These are phyloP conservation scores for Nowickia ferox DNA, from an alignment of 2,888 invertebrate species.

Conservation along the genomic window DNA sequence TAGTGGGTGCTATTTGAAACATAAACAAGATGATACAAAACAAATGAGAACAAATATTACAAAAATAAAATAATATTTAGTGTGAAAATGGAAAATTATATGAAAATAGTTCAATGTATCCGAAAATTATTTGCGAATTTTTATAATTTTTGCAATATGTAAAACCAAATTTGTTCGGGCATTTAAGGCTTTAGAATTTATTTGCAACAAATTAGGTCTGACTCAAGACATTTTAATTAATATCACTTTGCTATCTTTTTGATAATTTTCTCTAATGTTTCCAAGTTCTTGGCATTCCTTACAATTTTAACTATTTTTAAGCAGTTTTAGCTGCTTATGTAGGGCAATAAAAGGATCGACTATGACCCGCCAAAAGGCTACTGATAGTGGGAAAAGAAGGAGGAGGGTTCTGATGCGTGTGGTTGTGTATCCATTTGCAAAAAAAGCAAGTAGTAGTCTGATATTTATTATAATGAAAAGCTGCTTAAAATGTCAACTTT, in stretches of 20 bases:
- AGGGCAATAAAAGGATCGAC: neutral
- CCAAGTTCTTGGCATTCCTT: neutral
- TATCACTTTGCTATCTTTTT: neutral
- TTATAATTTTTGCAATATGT: too few relatives aligned
- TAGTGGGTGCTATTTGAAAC: too few relatives aligned
- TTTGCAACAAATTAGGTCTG: too few relatives aligned
- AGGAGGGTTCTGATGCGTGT: neutral
- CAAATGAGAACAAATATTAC: too few relatives aligned
- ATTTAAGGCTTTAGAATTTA: too few relatives aligned
- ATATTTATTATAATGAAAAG: slow-evolving; percentile 79
- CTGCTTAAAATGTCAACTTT: slow-evolving; percentile 83
- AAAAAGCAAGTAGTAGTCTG: slow-evolving; percentile 45
- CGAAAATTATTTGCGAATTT: too few relatives aligned
- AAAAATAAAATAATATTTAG: too few relatives aligned
- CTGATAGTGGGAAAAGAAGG: neutral
- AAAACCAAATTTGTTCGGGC: too few relatives aligned
- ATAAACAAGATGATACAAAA: too few relatives aligned
- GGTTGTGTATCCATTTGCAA: neutral
- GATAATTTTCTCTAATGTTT: neutral
- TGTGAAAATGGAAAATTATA: too few relatives aligned
- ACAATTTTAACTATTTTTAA: neutral
- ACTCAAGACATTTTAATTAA: neutral
- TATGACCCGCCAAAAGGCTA: neutral
- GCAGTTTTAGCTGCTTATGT: neutral
- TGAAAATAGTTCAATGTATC: too few relatives aligned